Evolutionary conservation across 2,888 invertebrate genomes (phyloP).

Genomic region (Volucella zonaria): DNA sequence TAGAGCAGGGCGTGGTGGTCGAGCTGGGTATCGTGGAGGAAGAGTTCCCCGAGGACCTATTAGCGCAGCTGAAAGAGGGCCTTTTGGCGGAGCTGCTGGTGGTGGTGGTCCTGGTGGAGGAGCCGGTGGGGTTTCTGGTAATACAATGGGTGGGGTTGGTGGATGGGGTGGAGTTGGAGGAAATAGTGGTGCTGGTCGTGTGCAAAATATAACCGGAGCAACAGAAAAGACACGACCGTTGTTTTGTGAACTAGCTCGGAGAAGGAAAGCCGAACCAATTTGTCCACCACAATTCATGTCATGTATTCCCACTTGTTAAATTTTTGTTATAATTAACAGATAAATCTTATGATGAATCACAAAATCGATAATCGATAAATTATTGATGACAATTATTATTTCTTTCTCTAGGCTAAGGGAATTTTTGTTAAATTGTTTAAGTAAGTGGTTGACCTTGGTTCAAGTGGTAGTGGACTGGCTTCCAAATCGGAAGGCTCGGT

Average conservation of each 20-base stretch:
- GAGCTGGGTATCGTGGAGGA: constrained; percentile 2
- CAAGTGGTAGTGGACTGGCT: too few species aligned
- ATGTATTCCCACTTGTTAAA: constrained; percentile 50
- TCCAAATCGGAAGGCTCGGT: too few species aligned
- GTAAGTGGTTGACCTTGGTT: too few species aligned
- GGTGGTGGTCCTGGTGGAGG: background rate
- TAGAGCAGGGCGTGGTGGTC: background rate
- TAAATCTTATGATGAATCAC: too few species aligned
- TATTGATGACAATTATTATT: too few species aligned
- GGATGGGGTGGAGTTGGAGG: constrained; percentile 42
- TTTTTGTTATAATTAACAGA: background rate
- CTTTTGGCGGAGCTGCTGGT: background rate
- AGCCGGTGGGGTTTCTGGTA: constrained; percentile 4
- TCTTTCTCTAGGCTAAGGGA: too few species aligned
- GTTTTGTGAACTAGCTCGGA: constrained; percentile 55
- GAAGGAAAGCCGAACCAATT: constrained; percentile 31
- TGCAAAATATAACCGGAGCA: constrained; percentile 4
- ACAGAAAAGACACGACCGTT: constrained; percentile 22
- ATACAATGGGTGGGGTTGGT: constrained; percentile 1
- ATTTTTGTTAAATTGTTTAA: too few species aligned
- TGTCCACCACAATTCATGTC: constrained; percentile 1
- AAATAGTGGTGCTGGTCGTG: constrained; percentile 14
- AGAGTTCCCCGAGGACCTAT: background rate
- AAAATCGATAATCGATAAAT: too few species aligned
- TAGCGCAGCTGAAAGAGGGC: too few species aligned